Evolutionary conservation across 2,888 invertebrate genomes (phyloP).

Genomic region (Tupiocoris notatus): DNA sequence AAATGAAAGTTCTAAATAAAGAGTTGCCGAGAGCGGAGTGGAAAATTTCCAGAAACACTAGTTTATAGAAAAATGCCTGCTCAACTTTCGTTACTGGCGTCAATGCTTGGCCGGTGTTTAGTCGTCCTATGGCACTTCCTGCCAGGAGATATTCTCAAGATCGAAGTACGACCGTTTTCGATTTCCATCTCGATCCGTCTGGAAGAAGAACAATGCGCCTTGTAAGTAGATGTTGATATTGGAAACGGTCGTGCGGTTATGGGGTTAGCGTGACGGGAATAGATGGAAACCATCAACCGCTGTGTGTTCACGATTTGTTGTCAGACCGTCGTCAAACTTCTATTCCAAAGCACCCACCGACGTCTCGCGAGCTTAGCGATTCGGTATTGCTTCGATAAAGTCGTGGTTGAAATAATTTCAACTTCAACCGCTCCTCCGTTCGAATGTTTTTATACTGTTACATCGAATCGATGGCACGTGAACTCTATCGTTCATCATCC

Average conservation of each 20-base stretch:
- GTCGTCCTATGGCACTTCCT: too few relatives aligned
- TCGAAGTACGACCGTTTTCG: neutral
- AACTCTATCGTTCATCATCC: too few relatives aligned
- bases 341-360: neutral
- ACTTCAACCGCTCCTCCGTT: neutral
- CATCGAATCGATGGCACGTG: neutral
- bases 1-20: too few relatives aligned
- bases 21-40: too few relatives aligned
- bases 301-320: neutral
- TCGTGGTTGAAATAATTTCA: neutral
- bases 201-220: neutral
- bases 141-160: too few relatives aligned
- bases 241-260: neutral
- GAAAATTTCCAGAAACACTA: too few relatives aligned
- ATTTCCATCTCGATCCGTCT: neutral
- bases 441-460: neutral
- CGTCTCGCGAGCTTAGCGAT: neutral
- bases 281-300: neutral
- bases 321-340: neutral
- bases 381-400: neutral
- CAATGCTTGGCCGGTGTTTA: too few relatives aligned
- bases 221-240: neutral
- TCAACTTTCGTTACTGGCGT: too few relatives aligned
- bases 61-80: too few relatives aligned
- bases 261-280: neutral